phyloP scores from a whole-genome alignment of 2,888 invertebrate genomes.

The Conchocele bisecta region DNA sequence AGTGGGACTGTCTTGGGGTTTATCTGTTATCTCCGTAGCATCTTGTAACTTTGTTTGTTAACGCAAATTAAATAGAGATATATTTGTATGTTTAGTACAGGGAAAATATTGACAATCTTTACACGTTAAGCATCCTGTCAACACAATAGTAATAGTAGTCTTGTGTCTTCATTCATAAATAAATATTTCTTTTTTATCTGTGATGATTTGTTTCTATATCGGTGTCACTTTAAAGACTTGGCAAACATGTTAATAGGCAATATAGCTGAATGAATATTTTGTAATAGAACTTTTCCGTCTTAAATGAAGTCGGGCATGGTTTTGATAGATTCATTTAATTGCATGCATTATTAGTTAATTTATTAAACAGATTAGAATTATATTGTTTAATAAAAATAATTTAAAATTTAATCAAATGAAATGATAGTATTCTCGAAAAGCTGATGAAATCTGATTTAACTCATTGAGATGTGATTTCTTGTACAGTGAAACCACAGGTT shows the following conservation, averaged over 20 bases:
- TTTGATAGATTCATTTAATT: no score
- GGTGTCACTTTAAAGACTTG: constrained; percentile 21
- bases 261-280: background rate
- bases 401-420: no score
- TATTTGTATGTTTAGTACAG: constrained; percentile 49
- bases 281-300: no score
- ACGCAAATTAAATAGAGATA: constrained; percentile 58
- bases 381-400: no score
- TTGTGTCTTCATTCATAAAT: constrained; percentile 16
- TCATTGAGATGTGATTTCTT: no score
- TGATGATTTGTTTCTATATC: constrained; percentile 8
- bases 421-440: no score
- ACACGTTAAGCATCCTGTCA: constrained; percentile 44
- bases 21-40: constrained; percentile 35
- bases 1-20: no score
- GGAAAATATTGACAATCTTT: constrained; percentile 54
- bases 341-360: no score
- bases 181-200: background rate
- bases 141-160: constrained; percentile 22
- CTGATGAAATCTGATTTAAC: no score
- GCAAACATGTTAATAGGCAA: constrained; percentile 18
- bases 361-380: no score
- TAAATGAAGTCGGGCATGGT: no score
- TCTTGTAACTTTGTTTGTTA: constrained; percentile 53
- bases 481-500: no score